Evolutionary conservation across 2,888 invertebrate species (phyloP).

Genomic region (Hipparchia semele): DNA sequence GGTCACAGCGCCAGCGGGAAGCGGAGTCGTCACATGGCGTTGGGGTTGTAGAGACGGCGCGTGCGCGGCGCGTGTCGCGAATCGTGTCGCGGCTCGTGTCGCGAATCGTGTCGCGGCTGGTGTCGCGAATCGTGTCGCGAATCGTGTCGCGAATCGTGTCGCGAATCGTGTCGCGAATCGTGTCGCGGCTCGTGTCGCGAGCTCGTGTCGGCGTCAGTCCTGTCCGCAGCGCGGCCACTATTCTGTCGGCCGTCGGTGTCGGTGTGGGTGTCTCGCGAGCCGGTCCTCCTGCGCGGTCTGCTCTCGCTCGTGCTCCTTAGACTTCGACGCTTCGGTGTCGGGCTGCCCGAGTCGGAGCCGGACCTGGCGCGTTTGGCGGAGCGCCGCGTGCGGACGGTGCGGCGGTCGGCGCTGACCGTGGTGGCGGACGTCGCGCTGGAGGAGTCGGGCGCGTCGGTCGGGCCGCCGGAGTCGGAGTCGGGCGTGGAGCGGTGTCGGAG

Average conservation of each 20-base stretch:
- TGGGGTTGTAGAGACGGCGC: slow-evolving; percentile 32
- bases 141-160: neutral
- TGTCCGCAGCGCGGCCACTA: neutral
- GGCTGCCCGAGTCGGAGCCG: neutral
- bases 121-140: neutral
- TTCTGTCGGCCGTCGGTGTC: neutral
- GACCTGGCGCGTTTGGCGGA: neutral
- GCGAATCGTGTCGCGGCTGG: no score
- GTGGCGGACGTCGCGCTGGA: neutral
- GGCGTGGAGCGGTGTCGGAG: slow-evolving; percentile 37
- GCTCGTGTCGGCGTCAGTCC: neutral
- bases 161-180: neutral
- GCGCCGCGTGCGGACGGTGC: neutral
- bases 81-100: neutral
- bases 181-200: no score
- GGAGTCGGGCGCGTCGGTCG: neutral
- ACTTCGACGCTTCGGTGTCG: neutral
- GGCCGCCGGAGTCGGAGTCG: slow-evolving; percentile 13
- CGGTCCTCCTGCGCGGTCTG: neutral
- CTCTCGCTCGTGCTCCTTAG: neutral
- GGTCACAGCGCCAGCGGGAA: neutral
- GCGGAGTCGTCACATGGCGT: slow-evolving; percentile 14
- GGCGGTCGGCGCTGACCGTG: neutral
- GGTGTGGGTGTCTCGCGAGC: neutral
- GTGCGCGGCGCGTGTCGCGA: slow-evolving; percentile 17